Conservation (phyloP, 2,797 vertebrate species). For the Chelmon rostratus region DNA sequence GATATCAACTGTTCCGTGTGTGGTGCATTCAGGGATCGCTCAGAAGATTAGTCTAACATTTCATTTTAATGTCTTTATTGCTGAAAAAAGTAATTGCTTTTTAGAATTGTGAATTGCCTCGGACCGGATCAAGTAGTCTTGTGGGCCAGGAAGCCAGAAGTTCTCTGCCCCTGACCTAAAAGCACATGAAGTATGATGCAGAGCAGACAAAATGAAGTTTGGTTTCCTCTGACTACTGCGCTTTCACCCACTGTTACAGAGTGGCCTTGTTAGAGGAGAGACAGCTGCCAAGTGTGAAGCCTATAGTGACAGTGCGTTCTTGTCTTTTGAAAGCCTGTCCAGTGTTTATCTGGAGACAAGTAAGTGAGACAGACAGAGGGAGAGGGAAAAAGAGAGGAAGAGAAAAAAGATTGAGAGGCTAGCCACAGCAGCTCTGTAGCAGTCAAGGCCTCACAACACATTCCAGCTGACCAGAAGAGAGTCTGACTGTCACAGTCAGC, state of each 20-base stretch:
- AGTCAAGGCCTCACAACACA: constrained; percentile 58
- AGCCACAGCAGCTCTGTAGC: constrained; percentile 26
- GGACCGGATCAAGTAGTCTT: too few relatives aligned
- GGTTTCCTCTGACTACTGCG: constrained; percentile 28
- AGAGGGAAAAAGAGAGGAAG: constrained; percentile 43
- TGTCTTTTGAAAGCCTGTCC: constrained; percentile 32
- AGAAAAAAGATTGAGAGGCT: constrained; percentile 46
- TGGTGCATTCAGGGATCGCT: too few relatives aligned
- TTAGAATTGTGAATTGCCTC: too few relatives aligned
- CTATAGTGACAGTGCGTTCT: constrained; percentile 48
- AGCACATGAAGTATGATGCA: background rate
- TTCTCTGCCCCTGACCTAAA: background rate
- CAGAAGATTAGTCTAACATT: too few relatives aligned
- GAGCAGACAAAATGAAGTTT: constrained; percentile 25
- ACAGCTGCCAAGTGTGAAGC: constrained; percentile 59
- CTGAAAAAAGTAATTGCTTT: too few relatives aligned
- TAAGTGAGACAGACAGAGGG: constrained; percentile 37
- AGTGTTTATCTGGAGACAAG: constrained; percentile 39
- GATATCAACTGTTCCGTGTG: too few relatives aligned
- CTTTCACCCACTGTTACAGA: constrained; percentile 37
- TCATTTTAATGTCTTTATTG: too few relatives aligned
- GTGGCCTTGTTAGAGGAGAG: constrained; percentile 51
- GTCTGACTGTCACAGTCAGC: constrained; percentile 47
- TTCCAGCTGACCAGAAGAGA: constrained; percentile 64
- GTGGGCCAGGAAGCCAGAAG: too few relatives aligned